Percentiles rank a stretch among this genome's conserved stretches.
Conservation (phyloP, 2,113 vertebrate genomes). For the Podarcis muralis region DNA sequence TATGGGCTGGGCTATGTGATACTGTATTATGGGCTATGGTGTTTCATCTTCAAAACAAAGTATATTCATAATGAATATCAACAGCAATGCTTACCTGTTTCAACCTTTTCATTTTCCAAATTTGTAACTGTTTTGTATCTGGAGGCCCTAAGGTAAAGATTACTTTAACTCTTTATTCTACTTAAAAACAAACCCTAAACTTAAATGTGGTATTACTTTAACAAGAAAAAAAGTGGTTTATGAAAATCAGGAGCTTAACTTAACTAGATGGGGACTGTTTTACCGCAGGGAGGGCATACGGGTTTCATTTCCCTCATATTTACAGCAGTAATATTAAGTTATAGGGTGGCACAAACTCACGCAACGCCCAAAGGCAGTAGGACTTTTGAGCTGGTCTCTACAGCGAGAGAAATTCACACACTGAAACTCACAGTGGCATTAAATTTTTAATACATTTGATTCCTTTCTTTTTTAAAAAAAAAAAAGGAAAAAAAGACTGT, state of each 20-base stretch:
- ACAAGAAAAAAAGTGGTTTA: constrained; percentile 52
- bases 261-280: constrained; percentile 60
- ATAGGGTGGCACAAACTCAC: constrained; percentile 34
- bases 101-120: not conserved
- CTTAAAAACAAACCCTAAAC: constrained; percentile 20
- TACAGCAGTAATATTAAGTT: constrained; percentile 51
- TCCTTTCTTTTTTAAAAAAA: constrained; percentile 20
- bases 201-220: constrained; percentile 72
- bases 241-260: constrained; percentile 72
- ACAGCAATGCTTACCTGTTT: not conserved
- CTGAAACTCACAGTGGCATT: constrained; percentile 16
- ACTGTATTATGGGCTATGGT: not conserved
- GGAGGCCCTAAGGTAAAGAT: not conserved
- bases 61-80: not conserved
- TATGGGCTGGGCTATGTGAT: not conserved
- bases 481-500: not conserved
- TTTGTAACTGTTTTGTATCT: not conserved
- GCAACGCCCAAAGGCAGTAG: constrained; percentile 28
- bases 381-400: not conserved
- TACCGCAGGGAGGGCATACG: constrained; percentile 61
- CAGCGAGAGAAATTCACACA: constrained; percentile 30
- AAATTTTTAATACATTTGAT: constrained; percentile 18
- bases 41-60: not conserved
- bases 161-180: not conserved
- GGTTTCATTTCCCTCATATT: constrained; percentile 67